Evolutionary conservation across 2,888 invertebrate genomes (phyloP).

Genomic region (Temnothorax rugatulus): DNA sequence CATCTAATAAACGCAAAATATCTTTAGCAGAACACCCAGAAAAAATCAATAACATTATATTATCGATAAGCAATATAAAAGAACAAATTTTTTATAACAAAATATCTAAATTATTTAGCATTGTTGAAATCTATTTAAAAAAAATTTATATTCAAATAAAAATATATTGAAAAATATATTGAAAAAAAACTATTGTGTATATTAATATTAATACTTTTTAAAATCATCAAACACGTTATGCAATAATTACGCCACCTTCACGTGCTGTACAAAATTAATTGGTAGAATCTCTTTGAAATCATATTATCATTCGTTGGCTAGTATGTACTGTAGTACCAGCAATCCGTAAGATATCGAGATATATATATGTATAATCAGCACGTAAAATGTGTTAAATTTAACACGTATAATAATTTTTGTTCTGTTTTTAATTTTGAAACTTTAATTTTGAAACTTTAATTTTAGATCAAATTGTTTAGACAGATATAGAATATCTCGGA

Average conservation of each 20-base stretch:
- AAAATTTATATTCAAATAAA: neutral
- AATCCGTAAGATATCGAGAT: neutral
- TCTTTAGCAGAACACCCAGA: neutral
- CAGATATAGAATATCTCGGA: neutral
- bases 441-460: neutral
- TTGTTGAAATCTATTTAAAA: neutral
- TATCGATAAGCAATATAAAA: constrained; percentile 22
- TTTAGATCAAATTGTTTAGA: neutral
- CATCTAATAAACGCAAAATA: constrained; percentile 56
- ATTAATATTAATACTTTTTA: neutral
- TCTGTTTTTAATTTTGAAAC: neutral
- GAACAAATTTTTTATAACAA: neutral
- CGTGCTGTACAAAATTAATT: neutral
- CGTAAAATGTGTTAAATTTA: neutral
- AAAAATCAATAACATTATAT: constrained; percentile 57
- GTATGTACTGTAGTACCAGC: constrained; percentile 14
- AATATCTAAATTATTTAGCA: neutral
- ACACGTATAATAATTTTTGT: neutral
- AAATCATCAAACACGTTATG: neutral
- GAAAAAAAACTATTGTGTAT: neutral
- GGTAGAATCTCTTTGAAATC: neutral
- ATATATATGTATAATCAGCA: neutral
- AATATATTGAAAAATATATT: no score
- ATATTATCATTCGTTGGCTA: constrained; percentile 22
- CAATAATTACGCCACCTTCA: neutral